Percentiles rank a stretch among this genome's conserved stretches.
Evolutionary conservation across 2,797 vertebrate genomes (phyloP).

Genomic region (Pantherophis vulpinus): DNA sequence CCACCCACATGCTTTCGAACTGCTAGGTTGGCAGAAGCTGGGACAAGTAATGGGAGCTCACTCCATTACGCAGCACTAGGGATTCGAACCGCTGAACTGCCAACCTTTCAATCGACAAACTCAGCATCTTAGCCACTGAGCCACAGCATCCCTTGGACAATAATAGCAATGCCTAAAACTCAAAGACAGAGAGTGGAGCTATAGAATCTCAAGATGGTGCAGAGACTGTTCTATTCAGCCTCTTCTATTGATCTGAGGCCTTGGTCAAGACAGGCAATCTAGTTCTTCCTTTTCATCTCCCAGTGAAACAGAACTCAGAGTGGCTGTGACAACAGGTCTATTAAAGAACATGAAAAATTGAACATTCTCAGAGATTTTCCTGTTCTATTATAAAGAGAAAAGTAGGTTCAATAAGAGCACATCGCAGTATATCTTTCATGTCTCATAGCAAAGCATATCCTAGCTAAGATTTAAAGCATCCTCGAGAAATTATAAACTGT

Average conservation of each 20-base stretch:
- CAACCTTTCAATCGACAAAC: too few species aligned
- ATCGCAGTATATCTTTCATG: background rate
- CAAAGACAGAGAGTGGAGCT: background rate
- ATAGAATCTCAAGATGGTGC: background rate
- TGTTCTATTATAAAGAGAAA: background rate
- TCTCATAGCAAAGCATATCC: background rate
- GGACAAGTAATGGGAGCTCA: too few species aligned
- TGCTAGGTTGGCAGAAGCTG: too few species aligned
- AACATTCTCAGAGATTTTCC: background rate
- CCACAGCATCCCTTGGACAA: background rate
- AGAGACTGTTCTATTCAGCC: background rate
- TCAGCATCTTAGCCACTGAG: too few species aligned
- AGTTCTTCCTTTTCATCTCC: background rate
- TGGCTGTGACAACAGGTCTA: background rate
- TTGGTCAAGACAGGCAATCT: background rate
- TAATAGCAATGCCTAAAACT: background rate
- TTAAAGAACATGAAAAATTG: background rate
- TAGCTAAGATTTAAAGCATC: background rate
- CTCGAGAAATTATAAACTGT: background rate
- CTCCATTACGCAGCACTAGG: too few species aligned
- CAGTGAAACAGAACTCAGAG: background rate
- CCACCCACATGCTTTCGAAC: too few species aligned
- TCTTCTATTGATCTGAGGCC: background rate
- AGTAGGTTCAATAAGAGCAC: background rate
- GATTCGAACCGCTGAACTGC: too few species aligned